Percentiles rank a stretch among this genome's conserved stretches.
Conservation (phyloP, 2,797 vertebrate genomes). For the Iguana delicatissima region DNA sequence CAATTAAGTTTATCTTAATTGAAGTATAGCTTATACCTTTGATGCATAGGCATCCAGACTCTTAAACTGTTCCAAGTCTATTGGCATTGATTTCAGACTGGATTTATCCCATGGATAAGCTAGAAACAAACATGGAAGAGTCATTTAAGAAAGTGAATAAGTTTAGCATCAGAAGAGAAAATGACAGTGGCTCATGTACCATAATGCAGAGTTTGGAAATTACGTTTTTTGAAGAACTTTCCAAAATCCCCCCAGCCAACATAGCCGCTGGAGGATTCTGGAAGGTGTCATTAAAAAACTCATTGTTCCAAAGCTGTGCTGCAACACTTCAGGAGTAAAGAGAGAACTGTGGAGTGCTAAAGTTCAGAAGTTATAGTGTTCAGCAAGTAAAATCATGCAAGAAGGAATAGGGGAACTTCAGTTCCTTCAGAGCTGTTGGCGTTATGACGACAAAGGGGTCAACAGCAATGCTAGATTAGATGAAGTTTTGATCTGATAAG, state of each 20-base stretch:
- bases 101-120: conserved; percentile 84
- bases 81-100: conserved; percentile 82
- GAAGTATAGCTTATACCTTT: conserved; percentile 76
- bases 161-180: background rate
- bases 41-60: conserved; percentile 81
- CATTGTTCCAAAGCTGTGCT: too few species aligned
- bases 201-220: too few species aligned
- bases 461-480: background rate
- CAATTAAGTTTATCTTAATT: too few species aligned
- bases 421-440: background rate
- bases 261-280: background rate
- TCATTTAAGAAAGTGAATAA: conserved; percentile 28
- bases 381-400: background rate
- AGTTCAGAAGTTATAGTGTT: background rate
- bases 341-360: background rate
- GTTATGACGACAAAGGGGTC: background rate
- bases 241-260: background rate
- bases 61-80: conserved; percentile 81
- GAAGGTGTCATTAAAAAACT: too few species aligned
- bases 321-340: background rate
- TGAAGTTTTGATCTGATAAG: background rate
- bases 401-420: background rate
- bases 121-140: conserved; percentile 62
- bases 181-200: too few species aligned
- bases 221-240: too few species aligned